Evolutionary conservation across 2,113 vertebrate genomes (phyloP).

Genomic region (Rissa tridactyla): DNA sequence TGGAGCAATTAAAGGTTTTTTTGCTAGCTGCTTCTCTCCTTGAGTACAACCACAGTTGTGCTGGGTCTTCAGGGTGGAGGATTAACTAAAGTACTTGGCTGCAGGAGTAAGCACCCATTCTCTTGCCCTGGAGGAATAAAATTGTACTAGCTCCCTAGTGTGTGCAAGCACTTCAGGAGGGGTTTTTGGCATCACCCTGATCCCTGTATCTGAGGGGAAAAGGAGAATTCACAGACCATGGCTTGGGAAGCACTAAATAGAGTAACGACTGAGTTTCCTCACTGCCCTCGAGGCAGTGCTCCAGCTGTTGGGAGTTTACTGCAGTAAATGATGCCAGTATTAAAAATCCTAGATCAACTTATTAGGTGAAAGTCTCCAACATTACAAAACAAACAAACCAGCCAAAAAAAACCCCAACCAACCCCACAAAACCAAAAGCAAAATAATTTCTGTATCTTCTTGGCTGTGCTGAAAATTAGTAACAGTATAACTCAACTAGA

Average conservation of each 20-base stretch:
- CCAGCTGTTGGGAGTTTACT: neutral
- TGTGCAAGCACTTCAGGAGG: neutral
- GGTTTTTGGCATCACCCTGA: neutral
- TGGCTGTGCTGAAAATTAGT: neutral
- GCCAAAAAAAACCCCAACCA: neutral
- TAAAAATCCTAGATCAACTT: neutral
- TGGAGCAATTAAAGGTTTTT: neutral
- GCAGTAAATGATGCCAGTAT: neutral
- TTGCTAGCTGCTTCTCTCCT: neutral
- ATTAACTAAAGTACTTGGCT: neutral
- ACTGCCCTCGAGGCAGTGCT: neutral
- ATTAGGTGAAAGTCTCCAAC: neutral
- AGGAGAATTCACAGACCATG: neutral
- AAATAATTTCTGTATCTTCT: neutral
- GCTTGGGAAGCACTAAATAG: accelerated
- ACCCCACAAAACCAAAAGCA: neutral
- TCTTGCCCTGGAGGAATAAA: neutral
- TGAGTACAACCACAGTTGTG: neutral
- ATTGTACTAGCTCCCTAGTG: neutral
- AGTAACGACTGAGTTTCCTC: neutral
- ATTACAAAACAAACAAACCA: neutral
- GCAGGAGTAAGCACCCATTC: neutral
- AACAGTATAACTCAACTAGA: neutral
- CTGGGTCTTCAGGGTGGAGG: neutral
- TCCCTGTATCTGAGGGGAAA: neutral